phyloP scores from a whole-genome alignment of 2,888 invertebrate species.

The Andrena bucephala region DNA sequence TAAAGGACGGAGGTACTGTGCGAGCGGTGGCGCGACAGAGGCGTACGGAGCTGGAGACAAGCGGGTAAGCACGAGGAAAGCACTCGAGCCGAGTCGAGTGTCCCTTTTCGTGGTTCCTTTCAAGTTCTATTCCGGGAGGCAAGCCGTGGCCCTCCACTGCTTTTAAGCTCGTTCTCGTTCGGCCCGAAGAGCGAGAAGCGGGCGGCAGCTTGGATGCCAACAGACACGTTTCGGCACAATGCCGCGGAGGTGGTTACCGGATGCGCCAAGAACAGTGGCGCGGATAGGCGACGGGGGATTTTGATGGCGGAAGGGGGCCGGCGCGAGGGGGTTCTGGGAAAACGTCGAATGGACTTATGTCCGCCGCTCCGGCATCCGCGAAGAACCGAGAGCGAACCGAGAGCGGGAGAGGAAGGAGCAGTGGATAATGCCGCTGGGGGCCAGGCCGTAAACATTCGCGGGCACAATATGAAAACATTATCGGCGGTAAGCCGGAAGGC shows the following conservation, averaged over 20 bases:
- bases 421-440: slow-evolving; percentile 62
- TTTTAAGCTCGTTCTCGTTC: slow-evolving; percentile 76
- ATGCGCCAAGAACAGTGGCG: slow-evolving; percentile 43
- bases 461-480: slow-evolving; percentile 84
- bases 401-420: slow-evolving; percentile 47
- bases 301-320: not conserved
- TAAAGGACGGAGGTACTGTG: slow-evolving; percentile 27
- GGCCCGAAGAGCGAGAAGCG: slow-evolving; percentile 46
- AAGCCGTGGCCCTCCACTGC: slow-evolving; percentile 73
- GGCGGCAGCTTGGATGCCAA: slow-evolving; percentile 58
- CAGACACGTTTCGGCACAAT: slow-evolving; percentile 59
- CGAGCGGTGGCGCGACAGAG: slow-evolving; percentile 18
- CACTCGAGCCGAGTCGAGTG: slow-evolving; percentile 77
- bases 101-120: slow-evolving; percentile 81
- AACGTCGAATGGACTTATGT: slow-evolving; percentile 63
- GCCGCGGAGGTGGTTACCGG: slow-evolving; percentile 41
- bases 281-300: not conserved
- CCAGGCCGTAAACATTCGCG: slow-evolving; percentile 63
- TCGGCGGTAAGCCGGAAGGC: slow-evolving; percentile 82
- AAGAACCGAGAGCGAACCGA: slow-evolving; percentile 28
- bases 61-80: slow-evolving; percentile 79
- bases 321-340: not conserved
- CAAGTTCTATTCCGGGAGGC: slow-evolving; percentile 77
- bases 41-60: slow-evolving; percentile 70
- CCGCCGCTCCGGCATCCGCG: slow-evolving; percentile 26